Percentiles rank a stretch among this genome's conserved stretches.
Conservation (phyloP, 1,140 invertebrate species). For the Leptopilina clavipes region DNA sequence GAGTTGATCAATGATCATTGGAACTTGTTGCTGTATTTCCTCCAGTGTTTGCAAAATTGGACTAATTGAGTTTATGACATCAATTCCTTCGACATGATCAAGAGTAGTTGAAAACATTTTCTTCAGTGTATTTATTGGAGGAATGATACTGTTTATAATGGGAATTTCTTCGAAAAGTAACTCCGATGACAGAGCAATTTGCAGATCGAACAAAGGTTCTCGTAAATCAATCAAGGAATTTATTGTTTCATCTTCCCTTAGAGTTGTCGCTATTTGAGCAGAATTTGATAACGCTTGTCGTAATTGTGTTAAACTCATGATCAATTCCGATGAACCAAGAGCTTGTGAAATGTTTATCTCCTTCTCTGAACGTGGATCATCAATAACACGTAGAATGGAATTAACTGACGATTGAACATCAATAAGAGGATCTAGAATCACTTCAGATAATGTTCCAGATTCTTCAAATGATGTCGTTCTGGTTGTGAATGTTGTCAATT, state of each 20-base stretch:
- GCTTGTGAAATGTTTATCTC: constrained; percentile 7
- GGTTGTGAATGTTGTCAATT: constrained; percentile 49
- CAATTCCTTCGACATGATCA: constrained; percentile 43
- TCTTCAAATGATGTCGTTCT: constrained; percentile 38
- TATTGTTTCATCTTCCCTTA: constrained; percentile 62
- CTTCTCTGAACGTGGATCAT: constrained; percentile 45
- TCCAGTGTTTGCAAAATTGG: constrained; percentile 55
- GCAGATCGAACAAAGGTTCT: constrained; percentile 61
- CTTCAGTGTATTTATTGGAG: constrained; percentile 59
- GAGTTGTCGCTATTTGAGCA: constrained; percentile 63
- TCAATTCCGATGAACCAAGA: constrained; percentile 46
- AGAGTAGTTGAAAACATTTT: constrained; percentile 54
- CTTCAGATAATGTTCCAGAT: constrained; percentile 55
- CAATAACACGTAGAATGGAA: constrained; percentile 58
- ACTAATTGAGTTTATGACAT: constrained; percentile 48
- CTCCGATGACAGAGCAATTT: constrained; percentile 51
- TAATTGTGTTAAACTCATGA: constrained; percentile 58
- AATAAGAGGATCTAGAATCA: constrained; percentile 65
- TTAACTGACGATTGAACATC: constrained; percentile 65
- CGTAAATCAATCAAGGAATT: constrained; percentile 61
- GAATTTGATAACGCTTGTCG: constrained; percentile 62
- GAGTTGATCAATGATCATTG: constrained; percentile 49
- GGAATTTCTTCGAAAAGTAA: constrained; percentile 50
- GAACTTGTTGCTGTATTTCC: constrained; percentile 60
- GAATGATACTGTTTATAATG: constrained; percentile 54